A percentile compares a stretch with the other conserved stretches of the same genome.
These are phyloP conservation scores for Cebus imitator DNA, from an alignment of 2,113 vertebrate species.

Conservation along the genomic window DNA sequence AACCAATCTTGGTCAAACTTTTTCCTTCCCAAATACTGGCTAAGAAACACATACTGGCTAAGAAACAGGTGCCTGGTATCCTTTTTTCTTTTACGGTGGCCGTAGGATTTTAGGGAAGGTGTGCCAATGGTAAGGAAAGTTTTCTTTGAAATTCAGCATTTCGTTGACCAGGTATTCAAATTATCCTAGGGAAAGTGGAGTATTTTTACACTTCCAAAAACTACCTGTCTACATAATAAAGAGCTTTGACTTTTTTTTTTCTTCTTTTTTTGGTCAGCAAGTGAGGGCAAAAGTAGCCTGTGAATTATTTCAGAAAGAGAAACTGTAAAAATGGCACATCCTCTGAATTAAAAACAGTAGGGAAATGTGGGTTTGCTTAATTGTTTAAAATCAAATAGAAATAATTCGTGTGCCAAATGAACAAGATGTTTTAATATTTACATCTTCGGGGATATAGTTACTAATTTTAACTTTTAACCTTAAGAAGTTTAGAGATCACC, in stretches of 20 bases:
- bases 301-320: constrained; percentile 26
- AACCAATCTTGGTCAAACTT: constrained; percentile 47
- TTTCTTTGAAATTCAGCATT: constrained; percentile 59
- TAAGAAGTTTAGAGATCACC: background rate
- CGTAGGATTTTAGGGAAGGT: background rate
- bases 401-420: background rate
- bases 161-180: constrained; percentile 27
- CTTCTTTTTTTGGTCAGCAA: background rate
- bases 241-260: background rate
- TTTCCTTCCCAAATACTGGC: background rate
- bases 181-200: background rate
- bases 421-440: background rate
- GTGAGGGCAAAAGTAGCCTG: background rate
- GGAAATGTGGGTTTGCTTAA: background rate
- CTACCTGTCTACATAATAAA: constrained; percentile 49
- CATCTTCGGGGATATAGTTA: background rate
- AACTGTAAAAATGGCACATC: background rate
- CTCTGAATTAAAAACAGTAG: background rate
- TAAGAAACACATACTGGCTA: background rate
- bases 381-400: constrained; percentile 26
- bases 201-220: constrained; percentile 39
- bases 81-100: background rate
- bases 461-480: constrained; percentile 13
- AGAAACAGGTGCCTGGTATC: constrained; percentile 29
- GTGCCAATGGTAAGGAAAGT: background rate